Percentiles rank a stretch among this genome's conserved stretches.
Evolutionary conservation across 2,888 invertebrate genomes (phyloP).

Genomic region (Hecatera dysodea): DNA sequence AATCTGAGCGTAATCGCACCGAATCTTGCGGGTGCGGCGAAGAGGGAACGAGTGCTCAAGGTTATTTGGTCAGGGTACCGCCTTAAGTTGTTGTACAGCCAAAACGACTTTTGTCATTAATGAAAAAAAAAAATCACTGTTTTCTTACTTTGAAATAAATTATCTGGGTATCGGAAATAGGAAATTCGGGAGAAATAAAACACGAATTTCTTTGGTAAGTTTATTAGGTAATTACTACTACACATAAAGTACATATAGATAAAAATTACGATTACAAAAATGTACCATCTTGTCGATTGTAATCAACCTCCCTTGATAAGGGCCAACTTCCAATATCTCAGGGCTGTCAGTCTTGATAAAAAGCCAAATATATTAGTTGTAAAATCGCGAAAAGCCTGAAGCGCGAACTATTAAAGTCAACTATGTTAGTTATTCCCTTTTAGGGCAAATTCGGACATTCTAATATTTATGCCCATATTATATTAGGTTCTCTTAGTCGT

Average conservation of each 20-base stretch:
- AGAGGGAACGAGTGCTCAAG: too few species aligned
- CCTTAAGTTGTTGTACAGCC: too few species aligned
- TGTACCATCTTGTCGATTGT: constrained; percentile 65
- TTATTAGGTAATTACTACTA: constrained; percentile 79
- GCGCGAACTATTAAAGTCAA: constrained; percentile 19
- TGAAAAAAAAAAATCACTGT: neutral
- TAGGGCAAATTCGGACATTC: constrained; percentile 23
- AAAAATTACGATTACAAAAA: constrained; percentile 77
- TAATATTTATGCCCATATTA: constrained; percentile 16
- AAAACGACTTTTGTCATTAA: neutral
- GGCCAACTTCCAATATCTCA: constrained; percentile 43
- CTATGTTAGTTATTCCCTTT: constrained; percentile 22
- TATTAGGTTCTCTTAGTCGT: neutral
- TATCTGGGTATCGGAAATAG: neutral
- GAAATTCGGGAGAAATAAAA: constrained; percentile 43
- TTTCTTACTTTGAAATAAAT: neutral
- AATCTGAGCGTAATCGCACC: too few species aligned
- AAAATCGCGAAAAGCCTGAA: constrained; percentile 21
- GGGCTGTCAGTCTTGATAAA: constrained; percentile 57
- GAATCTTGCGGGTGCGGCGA: too few species aligned
- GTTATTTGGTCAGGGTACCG: too few species aligned
- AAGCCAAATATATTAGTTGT: constrained; percentile 14
- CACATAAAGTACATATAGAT: constrained; percentile 75
- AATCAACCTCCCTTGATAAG: constrained; percentile 34
- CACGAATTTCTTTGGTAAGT: constrained; percentile 84